Conservation (phyloP, 2,113 vertebrate genomes). For the Sylvilagus bachmani region DNA sequence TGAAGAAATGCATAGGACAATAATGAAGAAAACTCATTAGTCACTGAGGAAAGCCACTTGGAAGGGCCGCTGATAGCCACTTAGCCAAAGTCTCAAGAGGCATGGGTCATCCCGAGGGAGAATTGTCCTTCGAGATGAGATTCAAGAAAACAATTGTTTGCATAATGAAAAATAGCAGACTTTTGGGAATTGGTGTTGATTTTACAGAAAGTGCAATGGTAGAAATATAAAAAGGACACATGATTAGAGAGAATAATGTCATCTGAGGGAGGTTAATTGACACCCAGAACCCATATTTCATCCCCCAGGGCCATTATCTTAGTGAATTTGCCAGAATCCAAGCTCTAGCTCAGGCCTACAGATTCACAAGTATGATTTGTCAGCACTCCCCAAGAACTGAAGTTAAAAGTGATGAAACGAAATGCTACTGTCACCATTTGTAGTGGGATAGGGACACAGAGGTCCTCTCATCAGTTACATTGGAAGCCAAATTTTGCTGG, state of each 20-base stretch:
- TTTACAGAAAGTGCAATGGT: conserved; percentile 32
- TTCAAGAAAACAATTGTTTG: conserved; percentile 56
- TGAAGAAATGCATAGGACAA: conserved; percentile 22
- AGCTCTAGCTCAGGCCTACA: conserved; percentile 1
- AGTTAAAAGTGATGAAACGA: conserved; percentile 20
- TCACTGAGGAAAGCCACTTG: conserved; percentile 2
- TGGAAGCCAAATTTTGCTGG: conserved; percentile 8
- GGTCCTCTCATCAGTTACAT: neutral
- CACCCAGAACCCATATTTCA: neutral
- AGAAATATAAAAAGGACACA: conserved; percentile 41
- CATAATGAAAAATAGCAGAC: neutral
- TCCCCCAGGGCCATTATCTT: neutral
- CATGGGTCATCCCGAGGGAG: neutral
- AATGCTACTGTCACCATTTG: conserved; percentile 33
- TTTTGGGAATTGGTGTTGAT: neutral
- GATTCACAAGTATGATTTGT: conserved; percentile 31
- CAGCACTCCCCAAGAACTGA: neutral
- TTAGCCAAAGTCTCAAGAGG: conserved; percentile 31
- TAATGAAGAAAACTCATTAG: neutral
- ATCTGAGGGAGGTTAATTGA: conserved; percentile 7
- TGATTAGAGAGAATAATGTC: conserved; percentile 27
- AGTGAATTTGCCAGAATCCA: neutral
- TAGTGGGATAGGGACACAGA: neutral
- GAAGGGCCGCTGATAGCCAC: neutral
- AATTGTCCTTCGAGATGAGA: conserved; percentile 48